These are phyloP conservation scores for Cyprinodon variegatus DNA, from an alignment of 2,113 vertebrate genomes.

Conservation along the genomic window DNA sequence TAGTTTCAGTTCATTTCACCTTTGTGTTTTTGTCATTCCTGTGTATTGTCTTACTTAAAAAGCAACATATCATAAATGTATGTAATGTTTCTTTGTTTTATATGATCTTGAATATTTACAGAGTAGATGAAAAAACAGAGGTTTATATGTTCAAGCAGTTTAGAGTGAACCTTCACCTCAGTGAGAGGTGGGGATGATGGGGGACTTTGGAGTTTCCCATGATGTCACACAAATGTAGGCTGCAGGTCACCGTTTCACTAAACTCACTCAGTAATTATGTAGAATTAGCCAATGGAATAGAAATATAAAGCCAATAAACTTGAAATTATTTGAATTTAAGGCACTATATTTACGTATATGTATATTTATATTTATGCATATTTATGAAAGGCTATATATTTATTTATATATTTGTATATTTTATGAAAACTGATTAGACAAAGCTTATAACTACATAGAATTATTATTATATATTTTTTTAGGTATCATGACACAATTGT, in stretches of 20 bases:
- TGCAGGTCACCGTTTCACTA: conserved; percentile 21
- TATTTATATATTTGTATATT: no score
- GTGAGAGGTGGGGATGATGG: conserved; percentile 28
- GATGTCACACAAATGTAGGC: conserved; percentile 45
- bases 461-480: not conserved
- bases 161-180: not conserved
- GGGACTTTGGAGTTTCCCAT: conserved; percentile 60
- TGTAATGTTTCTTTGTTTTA: not conserved
- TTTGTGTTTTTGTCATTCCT: not conserved
- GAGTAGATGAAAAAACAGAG: not conserved
- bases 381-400: not conserved
- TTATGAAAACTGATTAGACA: no score
- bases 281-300: not conserved
- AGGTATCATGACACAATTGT: conserved; percentile 15
- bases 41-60: not conserved
- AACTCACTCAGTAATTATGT: not conserved
- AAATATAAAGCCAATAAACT: not conserved
- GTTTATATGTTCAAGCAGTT: not conserved
- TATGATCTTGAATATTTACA: not conserved
- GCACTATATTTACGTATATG: no score
- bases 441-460: no score
- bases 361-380: not conserved
- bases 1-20: not conserved
- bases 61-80: not conserved
- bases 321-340: not conserved